Percentiles rank a stretch among this genome's conserved stretches.
phyloP scores from a whole-genome alignment of 2,888 invertebrate species.

The Barypeithes pellucidus region DNA sequence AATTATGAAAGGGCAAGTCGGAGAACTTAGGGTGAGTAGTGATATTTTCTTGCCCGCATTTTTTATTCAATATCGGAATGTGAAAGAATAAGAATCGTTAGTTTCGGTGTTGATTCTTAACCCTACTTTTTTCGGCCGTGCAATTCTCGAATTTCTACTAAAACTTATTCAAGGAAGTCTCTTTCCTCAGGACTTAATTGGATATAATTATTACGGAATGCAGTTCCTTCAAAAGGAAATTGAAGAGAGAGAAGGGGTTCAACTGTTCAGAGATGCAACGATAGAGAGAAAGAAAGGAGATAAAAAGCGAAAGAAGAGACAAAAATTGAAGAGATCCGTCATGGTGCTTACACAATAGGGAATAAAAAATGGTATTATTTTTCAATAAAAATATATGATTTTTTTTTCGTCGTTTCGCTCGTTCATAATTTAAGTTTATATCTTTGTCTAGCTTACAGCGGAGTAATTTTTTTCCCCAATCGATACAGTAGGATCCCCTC shows the following conservation, averaged over 20 bases:
- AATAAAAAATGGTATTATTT: neutral
- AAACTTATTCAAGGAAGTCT: too few species aligned
- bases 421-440: too few species aligned
- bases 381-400: constrained; percentile 9
- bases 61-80: too few species aligned
- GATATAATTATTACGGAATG: constrained; percentile 89
- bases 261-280: constrained; percentile 85
- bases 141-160: too few species aligned
- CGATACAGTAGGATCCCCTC: too few species aligned
- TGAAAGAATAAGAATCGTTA: too few species aligned
- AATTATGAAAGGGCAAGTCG: constrained; percentile 73
- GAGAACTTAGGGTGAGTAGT: constrained; percentile 75
- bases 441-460: too few species aligned
- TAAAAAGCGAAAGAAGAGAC: constrained; percentile 76
- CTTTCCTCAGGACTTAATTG: constrained; percentile 91
- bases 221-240: constrained; percentile 83
- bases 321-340: constrained; percentile 78
- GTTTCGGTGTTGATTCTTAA: too few species aligned
- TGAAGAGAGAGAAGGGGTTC: constrained; percentile 83
- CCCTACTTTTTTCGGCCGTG: too few species aligned
- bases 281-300: constrained; percentile 77
- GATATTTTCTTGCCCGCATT: too few species aligned
- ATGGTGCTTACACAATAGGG: constrained; percentile 62
- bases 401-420: too few species aligned
- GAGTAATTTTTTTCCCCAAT: too few species aligned